phyloP scores from a whole-genome alignment of 92 coral and sea anemone genomes.

The Anthopleura xanthogrammica region DNA sequence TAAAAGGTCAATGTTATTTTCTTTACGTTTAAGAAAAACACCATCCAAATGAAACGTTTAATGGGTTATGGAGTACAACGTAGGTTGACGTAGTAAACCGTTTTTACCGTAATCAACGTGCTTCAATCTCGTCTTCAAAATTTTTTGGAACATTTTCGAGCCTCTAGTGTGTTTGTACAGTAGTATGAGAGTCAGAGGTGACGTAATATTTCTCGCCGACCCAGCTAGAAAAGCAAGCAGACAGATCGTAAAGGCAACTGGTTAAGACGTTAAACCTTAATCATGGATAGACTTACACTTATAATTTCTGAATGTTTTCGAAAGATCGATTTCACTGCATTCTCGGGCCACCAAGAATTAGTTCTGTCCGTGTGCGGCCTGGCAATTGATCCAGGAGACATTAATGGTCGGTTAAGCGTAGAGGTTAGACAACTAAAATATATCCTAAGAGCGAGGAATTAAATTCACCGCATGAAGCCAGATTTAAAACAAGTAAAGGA shows the following conservation, averaged over 20 bases:
- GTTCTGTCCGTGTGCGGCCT: background rate
- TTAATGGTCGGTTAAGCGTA: constrained; percentile 1
- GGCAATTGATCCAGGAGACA: background rate
- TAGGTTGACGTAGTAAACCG: background rate
- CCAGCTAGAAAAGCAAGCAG: background rate
- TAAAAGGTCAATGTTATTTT: background rate
- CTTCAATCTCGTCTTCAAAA: background rate
- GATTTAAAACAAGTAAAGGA: background rate
- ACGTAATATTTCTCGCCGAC: background rate
- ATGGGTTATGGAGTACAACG: background rate
- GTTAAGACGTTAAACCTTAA: background rate
- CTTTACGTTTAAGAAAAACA: background rate
- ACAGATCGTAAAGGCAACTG: background rate
- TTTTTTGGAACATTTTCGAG: background rate
- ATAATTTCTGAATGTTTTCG: background rate
- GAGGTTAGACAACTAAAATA: constrained; percentile 6
- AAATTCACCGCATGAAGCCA: constrained; percentile 8
- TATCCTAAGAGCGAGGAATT: background rate
- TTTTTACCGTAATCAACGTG: background rate
- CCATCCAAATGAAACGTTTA: background rate
- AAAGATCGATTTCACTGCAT: constrained; percentile 9
- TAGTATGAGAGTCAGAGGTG: background rate
- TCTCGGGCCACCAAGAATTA: background rate
- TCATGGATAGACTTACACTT: background rate
- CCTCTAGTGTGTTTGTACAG: background rate